Base-by-base conservation (phyloP, 2,888 invertebrate genomes). In the Celastrina argiolus region DNA sequence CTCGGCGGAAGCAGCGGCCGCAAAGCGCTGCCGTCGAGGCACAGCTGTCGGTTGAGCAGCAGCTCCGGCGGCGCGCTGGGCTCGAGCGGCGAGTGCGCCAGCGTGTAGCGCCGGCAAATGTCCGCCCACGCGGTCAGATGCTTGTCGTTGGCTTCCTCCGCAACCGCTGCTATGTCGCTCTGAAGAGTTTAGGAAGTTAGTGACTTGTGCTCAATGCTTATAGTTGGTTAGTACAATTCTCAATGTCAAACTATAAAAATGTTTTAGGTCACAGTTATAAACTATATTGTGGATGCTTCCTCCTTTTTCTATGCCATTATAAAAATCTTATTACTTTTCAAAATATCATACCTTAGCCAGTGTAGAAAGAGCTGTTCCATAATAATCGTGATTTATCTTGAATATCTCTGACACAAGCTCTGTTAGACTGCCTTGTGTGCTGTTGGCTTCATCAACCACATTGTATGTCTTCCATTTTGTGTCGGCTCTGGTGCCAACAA, bases 51-150 rank as follows among this genome's bases (percentile, higher is more conserved):
- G 82, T 97, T 95, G 76, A 95, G 94, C 70, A 98, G 92, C 74
- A 96, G 91, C 80, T 98, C 97, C 72, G 94, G 93, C 74, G 96
- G 95, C 79, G 98, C 95, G 79, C 96, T 96, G 0, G 98, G 98
- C 69, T 97, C 96, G 0, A 98, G 91, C 1, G 98, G 98, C 22
- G 97, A 96, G 88, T 97, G 97, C 71, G 92, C 87, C 34, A 98
- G 94, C 58, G 92, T 91, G 82, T 96, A 94, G 70, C 90, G 88
- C 71, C 94, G 92, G 81, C 98, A 98, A 34, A 96, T 94, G 78
- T 96, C 95, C 0, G 97, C 97, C 98, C 98, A 98, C 18, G 97
- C 97, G 0, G 93, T 94, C 88, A 98, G 93, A 83, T 98, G 98
- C 81, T 97, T 97, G 85, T 98, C 98, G 83, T 98, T 98, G 0